A percentile compares a stretch with the other conserved stretches of the same genome.
Evolutionary conservation across 2,888 invertebrate genomes (phyloP).

Genomic region (Chesias legatella): DNA sequence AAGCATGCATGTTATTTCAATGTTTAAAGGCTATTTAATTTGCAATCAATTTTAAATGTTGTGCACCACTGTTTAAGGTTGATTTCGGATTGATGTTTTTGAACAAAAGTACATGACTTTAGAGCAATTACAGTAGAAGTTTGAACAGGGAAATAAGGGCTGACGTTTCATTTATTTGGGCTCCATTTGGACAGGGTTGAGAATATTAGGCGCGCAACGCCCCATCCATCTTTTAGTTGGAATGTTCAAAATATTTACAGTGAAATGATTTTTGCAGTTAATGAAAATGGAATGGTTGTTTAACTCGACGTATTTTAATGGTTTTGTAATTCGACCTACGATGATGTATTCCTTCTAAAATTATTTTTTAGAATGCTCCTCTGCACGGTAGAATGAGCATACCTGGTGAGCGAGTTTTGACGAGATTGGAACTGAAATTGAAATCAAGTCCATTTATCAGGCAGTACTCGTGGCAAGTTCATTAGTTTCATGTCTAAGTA

Average conservation of each 20-base stretch:
- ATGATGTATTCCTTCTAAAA: too few relatives aligned
- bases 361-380: too few relatives aligned
- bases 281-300: not conserved
- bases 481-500: too few relatives aligned
- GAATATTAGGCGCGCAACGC: conserved; percentile 13
- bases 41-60: too few relatives aligned
- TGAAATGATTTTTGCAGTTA: conserved; percentile 7
- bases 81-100: not conserved
- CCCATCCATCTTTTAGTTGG: conserved; percentile 25
- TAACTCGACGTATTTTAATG: too few relatives aligned
- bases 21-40: conserved; percentile 1
- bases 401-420: too few relatives aligned
- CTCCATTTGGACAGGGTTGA: conserved; percentile 39
- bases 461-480: too few relatives aligned
- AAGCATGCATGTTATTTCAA: conserved; percentile 17
- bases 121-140: conserved; percentile 31
- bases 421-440: too few relatives aligned
- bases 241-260: conserved; percentile 11
- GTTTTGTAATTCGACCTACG: too few relatives aligned
- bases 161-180: conserved; percentile 42
- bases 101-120: conserved; percentile 17
- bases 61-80: not conserved
- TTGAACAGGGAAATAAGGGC: conserved; percentile 30
- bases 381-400: too few relatives aligned
- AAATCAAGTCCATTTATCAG: too few relatives aligned